These are phyloP conservation scores for Aphrocallistes beatrix DNA, from an alignment of 37 sponge, comb jelly and placozoan species.

Conservation along the genomic window DNA sequence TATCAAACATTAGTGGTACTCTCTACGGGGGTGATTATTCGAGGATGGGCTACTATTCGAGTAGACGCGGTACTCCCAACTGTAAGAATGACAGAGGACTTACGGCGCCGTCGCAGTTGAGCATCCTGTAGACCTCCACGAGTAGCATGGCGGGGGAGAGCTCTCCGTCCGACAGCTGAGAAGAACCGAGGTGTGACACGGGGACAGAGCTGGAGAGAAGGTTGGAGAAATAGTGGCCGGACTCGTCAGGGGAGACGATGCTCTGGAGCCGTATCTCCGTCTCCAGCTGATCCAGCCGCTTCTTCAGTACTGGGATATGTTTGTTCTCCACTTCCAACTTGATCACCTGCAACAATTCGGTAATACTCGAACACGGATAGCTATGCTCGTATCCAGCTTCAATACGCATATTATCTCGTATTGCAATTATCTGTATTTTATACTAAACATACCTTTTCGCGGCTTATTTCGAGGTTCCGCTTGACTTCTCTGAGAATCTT, in stretches of 20 bases:
- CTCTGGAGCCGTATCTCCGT: background rate
- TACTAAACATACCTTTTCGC: conserved; percentile 6
- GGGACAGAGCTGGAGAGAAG: conserved; percentile 2
- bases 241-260: background rate
- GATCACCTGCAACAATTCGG: background rate
- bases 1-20: too few relatives aligned
- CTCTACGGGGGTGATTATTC: too few relatives aligned
- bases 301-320: background rate
- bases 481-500: background rate
- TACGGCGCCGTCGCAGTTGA: background rate
- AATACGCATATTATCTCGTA: too few relatives aligned
- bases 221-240: background rate
- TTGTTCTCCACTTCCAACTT: background rate
- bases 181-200: background rate
- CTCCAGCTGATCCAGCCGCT: background rate
- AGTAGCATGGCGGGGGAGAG: background rate
- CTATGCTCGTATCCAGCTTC: too few relatives aligned
- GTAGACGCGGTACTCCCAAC: too few relatives aligned
- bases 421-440: too few relatives aligned
- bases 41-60: too few relatives aligned
- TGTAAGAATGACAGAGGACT: background rate
- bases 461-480: background rate
- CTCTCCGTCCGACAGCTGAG: background rate
- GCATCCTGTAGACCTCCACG: background rate
- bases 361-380: background rate